phyloP scores from a whole-genome alignment of 2,797 vertebrate genomes.

The Chloroceryle inda region DNA sequence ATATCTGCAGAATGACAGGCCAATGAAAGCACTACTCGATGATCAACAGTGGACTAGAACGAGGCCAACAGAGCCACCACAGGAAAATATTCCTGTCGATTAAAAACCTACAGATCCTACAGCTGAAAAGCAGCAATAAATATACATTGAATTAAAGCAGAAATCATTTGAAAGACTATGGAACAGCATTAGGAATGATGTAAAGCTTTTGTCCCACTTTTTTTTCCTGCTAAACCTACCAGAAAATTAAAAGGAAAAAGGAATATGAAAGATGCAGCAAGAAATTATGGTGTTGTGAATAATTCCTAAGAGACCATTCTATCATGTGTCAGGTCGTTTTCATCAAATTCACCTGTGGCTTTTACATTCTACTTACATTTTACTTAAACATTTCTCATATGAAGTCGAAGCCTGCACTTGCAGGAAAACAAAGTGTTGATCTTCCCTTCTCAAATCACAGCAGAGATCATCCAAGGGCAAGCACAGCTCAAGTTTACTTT shows the following conservation, averaged over 20 bases:
- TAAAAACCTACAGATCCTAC: background rate
- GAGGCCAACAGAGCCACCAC: background rate
- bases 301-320: background rate
- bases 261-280: background rate
- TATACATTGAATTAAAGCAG: background rate
- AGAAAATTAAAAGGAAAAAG: background rate
- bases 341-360: background rate
- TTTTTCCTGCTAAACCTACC: background rate
- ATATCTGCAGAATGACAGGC: constrained; percentile 40
- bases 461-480: background rate
- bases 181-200: background rate
- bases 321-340: background rate
- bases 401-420: background rate
- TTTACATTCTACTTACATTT: background rate
- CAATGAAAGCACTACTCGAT: background rate
- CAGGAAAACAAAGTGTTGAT: background rate
- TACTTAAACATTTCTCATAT: background rate
- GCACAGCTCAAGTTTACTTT: background rate
- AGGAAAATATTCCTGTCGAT: background rate
- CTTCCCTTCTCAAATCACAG: background rate
- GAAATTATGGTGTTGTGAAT: background rate
- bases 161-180: background rate
- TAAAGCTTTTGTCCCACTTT: background rate
- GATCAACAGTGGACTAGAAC: constrained; percentile 7
- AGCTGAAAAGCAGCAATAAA: background rate